Evolutionary conservation across 1,140 invertebrate species (phyloP), one percentile per base, ranked within the genome.

Genomic region (Hyles euphorbiae): DNA sequence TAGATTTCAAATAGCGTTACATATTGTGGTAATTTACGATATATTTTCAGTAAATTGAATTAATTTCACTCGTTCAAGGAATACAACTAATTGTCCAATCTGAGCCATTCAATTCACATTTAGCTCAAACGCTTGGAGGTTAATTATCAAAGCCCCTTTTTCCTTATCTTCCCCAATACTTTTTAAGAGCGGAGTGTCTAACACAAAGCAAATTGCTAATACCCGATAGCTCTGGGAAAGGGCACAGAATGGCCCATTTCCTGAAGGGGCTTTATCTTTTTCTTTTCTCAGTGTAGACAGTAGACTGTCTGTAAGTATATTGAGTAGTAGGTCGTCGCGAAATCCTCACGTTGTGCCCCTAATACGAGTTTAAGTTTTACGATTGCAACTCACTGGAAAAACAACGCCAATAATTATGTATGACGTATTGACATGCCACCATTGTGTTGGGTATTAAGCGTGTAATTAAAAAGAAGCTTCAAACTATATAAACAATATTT

Each of bases 171-270:
- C 54, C 45, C 33, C 65, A 56, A 72, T 70, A 75, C 67, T 71
- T 74, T 40, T 70, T 62, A 65, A 63, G 63, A 53, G 50, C 61
- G 61, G 65, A 67, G 62, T 63, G 62, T 65, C 69, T 70, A 65
- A 68, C 70, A 70, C 70, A 76, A 74, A 76, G 77, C 70, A 74
- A 78, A 78, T 74, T 76, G 75, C 65, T 77, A 72, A 70, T 73
- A 74, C 70, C 65, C 70, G 67, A 77, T 72, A 67, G 67, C 65
- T 65, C 57, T 62, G 54, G 53, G 59, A 74, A 76, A 75, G 72
- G 69, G 68, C 68, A 58, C 55, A 54, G 64, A 76, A 78, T 76
- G 65, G 70, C 49, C 72, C 68, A 74, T 78, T 80, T 78, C 75
- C 68, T 72, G 63, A 53, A 65, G 65, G 49, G 68, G 59, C 63